phyloP scores from a whole-genome alignment of 2,888 invertebrate species.

The Cerceris ruficornis region DNA sequence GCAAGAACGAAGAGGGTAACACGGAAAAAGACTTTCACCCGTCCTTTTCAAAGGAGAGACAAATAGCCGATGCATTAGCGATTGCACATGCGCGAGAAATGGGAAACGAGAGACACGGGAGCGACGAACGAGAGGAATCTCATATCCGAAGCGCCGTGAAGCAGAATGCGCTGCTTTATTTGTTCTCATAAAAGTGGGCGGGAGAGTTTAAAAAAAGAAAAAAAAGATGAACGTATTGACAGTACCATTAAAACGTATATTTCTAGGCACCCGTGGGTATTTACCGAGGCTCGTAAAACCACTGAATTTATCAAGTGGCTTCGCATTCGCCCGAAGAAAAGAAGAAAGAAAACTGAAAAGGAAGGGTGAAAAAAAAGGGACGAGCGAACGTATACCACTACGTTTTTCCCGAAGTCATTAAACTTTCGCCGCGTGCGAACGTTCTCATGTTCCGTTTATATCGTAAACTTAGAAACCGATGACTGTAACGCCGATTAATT shows the following conservation, averaged over 20 bases:
- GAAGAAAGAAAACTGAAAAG: too few species aligned
- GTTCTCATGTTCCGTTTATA: neutral
- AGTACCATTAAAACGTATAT: constrained; percentile 65
- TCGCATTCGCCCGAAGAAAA: constrained; percentile 6
- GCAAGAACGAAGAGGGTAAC: neutral
- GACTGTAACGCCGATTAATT: too few species aligned
- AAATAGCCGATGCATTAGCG: neutral
- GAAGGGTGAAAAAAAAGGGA: too few species aligned
- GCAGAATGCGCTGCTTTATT: too few species aligned
- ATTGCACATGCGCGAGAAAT: neutral
- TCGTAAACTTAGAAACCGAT: neutral
- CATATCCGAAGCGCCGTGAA: neutral
- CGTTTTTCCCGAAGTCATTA: constrained; percentile 18
- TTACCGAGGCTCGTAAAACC: constrained; percentile 62
- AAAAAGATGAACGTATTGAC: constrained; percentile 68
- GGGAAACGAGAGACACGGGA: constrained; percentile 8
- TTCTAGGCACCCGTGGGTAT: constrained; percentile 49
- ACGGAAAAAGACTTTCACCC: neutral
- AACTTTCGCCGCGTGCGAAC: constrained; percentile 21
- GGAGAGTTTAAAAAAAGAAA: constrained; percentile 6
- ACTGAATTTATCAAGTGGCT: constrained; percentile 49
- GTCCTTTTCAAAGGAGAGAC: neutral
- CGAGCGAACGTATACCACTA: constrained; percentile 5
- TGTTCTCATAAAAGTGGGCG: constrained; percentile 67
- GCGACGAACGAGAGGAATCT: neutral